Percentiles rank a stretch among this genome's conserved stretches.
These are phyloP conservation scores for Mycetomoellerius zeteki DNA, from an alignment of 1,140 invertebrate genomes.

Conservation along the genomic window DNA sequence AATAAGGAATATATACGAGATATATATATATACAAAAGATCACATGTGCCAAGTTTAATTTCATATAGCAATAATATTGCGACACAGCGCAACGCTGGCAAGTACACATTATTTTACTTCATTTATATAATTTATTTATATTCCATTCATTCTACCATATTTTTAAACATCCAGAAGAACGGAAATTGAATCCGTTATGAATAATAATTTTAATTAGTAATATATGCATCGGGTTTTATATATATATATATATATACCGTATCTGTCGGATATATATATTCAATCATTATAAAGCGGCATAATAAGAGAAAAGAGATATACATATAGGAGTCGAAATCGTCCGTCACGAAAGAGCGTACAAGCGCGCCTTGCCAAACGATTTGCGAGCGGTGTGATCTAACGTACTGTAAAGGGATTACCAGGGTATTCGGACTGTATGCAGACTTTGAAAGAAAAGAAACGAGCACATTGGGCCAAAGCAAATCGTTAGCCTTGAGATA, in stretches of 20 bases:
- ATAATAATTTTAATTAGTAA: background rate
- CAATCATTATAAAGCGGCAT: background rate
- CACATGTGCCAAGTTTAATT: too few species aligned
- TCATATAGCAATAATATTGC: too few species aligned
- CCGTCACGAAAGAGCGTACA: constrained; percentile 28
- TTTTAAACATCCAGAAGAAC: background rate
- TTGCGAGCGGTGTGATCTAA: constrained; percentile 20
- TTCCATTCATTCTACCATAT: too few species aligned
- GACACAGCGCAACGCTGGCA: too few species aligned
- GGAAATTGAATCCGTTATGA: background rate
- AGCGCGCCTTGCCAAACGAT: constrained; percentile 34
- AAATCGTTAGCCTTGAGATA: background rate
- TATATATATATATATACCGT: too few species aligned
- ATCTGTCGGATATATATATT: background rate
- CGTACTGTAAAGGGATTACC: constrained; percentile 36
- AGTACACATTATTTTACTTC: too few species aligned
- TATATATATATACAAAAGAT: too few species aligned
- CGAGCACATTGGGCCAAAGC: background rate
- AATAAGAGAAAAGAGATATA: constrained; percentile 43
- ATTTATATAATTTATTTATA: too few species aligned
- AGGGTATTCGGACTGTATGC: constrained; percentile 19
- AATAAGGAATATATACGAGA: background rate
- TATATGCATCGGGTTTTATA: too few species aligned
- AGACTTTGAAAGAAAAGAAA: background rate
- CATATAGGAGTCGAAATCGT: constrained; percentile 50